These are phyloP conservation scores for Mus minutoides DNA, from an alignment of 2,797 vertebrate genomes.

Conservation along the genomic window DNA sequence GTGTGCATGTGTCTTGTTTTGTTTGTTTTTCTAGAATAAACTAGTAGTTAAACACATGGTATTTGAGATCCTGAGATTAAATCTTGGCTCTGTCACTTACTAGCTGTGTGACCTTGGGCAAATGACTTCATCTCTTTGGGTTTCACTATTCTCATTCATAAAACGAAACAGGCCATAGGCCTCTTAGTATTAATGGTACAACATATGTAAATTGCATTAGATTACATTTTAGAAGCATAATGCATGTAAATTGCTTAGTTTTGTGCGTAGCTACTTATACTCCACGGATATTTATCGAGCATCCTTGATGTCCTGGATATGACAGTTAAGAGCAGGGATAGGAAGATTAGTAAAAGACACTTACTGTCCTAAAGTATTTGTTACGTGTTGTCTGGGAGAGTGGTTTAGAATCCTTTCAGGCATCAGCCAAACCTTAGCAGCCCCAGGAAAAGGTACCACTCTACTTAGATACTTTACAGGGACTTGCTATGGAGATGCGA, in stretches of 20 bases:
- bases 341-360: neutral
- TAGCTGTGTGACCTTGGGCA: neutral
- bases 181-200: neutral
- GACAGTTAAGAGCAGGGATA: neutral
- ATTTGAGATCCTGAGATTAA: slow-evolving; percentile 19
- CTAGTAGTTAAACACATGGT: neutral
- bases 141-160: neutral
- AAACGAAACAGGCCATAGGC: neutral
- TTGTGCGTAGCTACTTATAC: slow-evolving; percentile 22
- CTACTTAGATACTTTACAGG: neutral
- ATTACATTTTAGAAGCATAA: slow-evolving; percentile 30
- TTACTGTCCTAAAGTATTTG: neutral
- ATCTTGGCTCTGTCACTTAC: neutral
- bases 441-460: neutral
- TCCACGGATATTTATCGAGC: slow-evolving; percentile 11
- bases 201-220: neutral
- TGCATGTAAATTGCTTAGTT: neutral
- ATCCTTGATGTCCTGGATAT: neutral
- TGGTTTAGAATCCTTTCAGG: neutral
- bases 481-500: neutral
- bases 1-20: too few species aligned
- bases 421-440: neutral
- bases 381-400: neutral
- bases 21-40: neutral
- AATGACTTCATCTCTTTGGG: neutral